Evolutionary conservation across 2,113 vertebrate species (phyloP), one percentile per base, ranked within the genome.

Genomic region (Mastomys coucha): DNA sequence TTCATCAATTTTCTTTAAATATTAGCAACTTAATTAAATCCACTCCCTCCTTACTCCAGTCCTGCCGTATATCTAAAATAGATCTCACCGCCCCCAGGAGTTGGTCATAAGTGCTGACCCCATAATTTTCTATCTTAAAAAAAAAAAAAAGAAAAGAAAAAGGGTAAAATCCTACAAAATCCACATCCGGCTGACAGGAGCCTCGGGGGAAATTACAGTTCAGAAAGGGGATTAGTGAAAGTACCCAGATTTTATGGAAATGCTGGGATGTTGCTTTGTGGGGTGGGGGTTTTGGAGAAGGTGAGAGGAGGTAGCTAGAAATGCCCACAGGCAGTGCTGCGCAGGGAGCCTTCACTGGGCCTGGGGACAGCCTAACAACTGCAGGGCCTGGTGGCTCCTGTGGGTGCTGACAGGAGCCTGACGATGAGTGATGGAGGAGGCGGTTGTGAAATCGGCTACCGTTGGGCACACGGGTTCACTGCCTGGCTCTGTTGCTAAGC

Each of bases 1-100:
- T 99, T 99, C 99, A 99, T 99, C 98, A 98, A 98, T 99, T 99
- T 99, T 98, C 98, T 98, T 99, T 99, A 99, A 99, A 98, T 99
- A 99, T 99, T 99, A 99, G 98, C 99, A 99, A 99, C 99, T 99
- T 99, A 99, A 99, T 99, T 99, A 99, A 99, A 99, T 98, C 98
- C 98, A 98, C 97, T 98, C 98, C 98, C 97, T 98, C 97, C 97
- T 91, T 91, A 93, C 96, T 98, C 98, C 99, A 99, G 99, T 99
- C 98, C 98, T 96, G 97, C 98, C 72, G 89, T 98, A 98, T 98
- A 99, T 99, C 99, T 99, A 99, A 99, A 99, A 99, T 98, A 99
- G 99, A 99, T 99, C 98, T 99, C 98, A 97, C 98, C 97, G 96
- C 98, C 98, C 97, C 98, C 98, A 98, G 98, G 98, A 98, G 98